Evolutionary conservation across 1,140 invertebrate species (phyloP).

Genomic region (Coenobita brevimanus): DNA sequence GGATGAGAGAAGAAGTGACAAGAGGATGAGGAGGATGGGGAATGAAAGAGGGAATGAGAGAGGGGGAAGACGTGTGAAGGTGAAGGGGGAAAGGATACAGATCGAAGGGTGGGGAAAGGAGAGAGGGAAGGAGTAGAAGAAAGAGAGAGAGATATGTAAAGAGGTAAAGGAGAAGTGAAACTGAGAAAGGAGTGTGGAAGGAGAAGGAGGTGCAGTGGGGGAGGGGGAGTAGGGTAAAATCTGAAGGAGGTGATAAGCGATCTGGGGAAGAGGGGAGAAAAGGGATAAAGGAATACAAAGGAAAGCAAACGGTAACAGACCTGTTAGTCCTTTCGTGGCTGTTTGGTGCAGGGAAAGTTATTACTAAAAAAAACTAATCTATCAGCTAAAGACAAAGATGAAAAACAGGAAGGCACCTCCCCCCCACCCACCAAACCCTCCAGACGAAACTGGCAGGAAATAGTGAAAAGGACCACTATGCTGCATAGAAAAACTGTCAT

Average conservation of each 20-base stretch:
- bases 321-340: no score
- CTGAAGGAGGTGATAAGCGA: no score
- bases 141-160: neutral
- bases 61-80: neutral
- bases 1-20: neutral
- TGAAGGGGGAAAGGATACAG: neutral
- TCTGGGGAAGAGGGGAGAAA: neutral
- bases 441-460: no score
- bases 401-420: no score
- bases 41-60: neutral
- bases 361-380: no score
- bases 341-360: no score
- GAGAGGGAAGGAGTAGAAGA: neutral
- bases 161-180: neutral
- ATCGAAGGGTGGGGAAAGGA: neutral
- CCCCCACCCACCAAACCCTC: no score
- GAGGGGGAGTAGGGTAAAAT: no score
- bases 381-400: no score
- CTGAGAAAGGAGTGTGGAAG: neutral
- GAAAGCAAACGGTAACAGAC: no score
- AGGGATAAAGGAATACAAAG: neutral
- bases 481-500: no score
- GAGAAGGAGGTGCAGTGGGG: neutral
- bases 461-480: no score
- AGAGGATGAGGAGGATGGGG: neutral